These are phyloP conservation scores for Labia minor DNA, from an alignment of 2,888 invertebrate species.

Conservation along the genomic window DNA sequence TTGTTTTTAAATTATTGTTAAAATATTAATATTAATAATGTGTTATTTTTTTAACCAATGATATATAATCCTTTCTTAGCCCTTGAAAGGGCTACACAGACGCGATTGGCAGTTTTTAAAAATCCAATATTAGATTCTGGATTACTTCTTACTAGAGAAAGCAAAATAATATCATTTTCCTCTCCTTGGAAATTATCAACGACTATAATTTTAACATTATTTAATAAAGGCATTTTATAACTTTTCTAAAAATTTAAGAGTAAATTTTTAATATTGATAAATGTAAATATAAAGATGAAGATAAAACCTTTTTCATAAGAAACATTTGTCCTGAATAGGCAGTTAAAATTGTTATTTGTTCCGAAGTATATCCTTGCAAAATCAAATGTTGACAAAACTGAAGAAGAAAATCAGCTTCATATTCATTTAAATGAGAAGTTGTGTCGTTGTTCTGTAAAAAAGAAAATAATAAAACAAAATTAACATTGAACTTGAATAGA, in stretches of 20 bases:
- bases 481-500: too few relatives aligned
- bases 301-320: constrained; percentile 41
- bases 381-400: constrained; percentile 50
- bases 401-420: constrained; percentile 54
- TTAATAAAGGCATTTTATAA: constrained; percentile 32
- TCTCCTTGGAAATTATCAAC: constrained; percentile 76
- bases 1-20: too few relatives aligned
- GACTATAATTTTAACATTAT: constrained; percentile 48
- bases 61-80: constrained; percentile 45
- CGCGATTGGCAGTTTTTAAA: constrained; percentile 54
- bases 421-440: constrained; percentile 49
- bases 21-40: too few relatives aligned
- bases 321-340: constrained; percentile 61
- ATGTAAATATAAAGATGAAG: too few relatives aligned
- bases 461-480: neutral
- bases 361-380: constrained; percentile 45
- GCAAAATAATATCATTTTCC: constrained; percentile 63
- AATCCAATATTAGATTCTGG: constrained; percentile 56
- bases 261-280: neutral
- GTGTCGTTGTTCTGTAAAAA: constrained; percentile 37
- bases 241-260: constrained; percentile 27
- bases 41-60: constrained; percentile 21
- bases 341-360: constrained; percentile 60
- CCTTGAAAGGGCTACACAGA: constrained; percentile 67
- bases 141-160: constrained; percentile 70